These are phyloP conservation scores for Otolemur crassicaudatus DNA, from an alignment of 2,797 vertebrate genomes.

Conservation along the genomic window DNA sequence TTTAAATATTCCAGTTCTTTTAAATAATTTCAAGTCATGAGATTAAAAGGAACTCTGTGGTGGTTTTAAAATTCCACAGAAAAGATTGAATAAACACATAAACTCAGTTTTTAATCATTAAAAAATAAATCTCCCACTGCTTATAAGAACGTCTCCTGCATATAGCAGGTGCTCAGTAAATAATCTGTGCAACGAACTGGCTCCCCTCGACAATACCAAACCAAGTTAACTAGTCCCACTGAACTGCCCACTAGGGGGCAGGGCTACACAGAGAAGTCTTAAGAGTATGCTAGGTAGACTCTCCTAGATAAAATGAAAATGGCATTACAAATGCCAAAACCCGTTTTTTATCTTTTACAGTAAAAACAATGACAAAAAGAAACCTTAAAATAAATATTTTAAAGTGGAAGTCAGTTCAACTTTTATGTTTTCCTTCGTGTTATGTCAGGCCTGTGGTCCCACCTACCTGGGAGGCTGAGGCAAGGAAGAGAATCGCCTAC, in stretches of 20 bases:
- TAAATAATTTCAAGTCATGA: background rate
- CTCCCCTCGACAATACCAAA: background rate
- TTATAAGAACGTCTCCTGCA: background rate
- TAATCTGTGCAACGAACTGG: background rate
- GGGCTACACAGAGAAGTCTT: slow-evolving; percentile 77
- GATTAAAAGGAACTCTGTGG: background rate
- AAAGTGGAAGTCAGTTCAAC: slow-evolving; percentile 57
- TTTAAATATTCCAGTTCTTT: background rate
- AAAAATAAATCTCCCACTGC: background rate
- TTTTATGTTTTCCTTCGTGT: slow-evolving; percentile 9
- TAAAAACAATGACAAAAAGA: background rate
- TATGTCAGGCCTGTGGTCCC: background rate
- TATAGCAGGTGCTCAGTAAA: slow-evolving; percentile 63
- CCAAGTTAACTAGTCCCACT: background rate
- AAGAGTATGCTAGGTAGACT: accelerated
- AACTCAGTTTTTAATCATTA: slow-evolving; percentile 8
- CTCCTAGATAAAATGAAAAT: background rate
- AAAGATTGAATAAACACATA: background rate
- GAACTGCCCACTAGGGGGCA: slow-evolving; percentile 87
- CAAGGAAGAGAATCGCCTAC: too few relatives aligned
- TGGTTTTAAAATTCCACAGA: slow-evolving; percentile 10
- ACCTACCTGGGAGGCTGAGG: too few relatives aligned
- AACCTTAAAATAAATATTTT: slow-evolving; percentile 58
- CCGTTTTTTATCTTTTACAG: background rate
- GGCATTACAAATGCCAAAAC: slow-evolving; percentile 21